Conservation (phyloP, 2,797 vertebrate species). For the Erithacus rubecula region DNA sequence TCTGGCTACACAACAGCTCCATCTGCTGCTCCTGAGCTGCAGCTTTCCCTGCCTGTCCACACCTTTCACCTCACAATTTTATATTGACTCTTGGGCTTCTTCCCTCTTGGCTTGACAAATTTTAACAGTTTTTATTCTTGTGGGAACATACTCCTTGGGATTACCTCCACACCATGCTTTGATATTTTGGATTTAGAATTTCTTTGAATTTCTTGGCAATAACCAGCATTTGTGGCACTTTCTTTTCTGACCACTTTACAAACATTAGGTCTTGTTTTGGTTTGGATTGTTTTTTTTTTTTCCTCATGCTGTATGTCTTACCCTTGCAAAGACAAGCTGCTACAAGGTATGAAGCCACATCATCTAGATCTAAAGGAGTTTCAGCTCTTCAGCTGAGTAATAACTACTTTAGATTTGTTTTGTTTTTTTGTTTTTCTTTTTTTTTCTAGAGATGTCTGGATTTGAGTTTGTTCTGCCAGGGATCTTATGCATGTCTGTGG, state of each 20-base stretch:
- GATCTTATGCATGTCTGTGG: fast-evolving
- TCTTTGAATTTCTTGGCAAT: not conserved
- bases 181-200: not conserved
- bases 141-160: not conserved
- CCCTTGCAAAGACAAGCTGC: not conserved
- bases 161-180: not conserved
- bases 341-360: not conserved
- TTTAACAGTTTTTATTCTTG: not conserved
- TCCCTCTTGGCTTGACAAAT: not conserved
- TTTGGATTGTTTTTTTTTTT: not conserved
- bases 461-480: not conserved
- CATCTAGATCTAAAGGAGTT: not conserved
- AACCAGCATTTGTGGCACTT: not conserved
- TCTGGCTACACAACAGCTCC: conserved; percentile 9
- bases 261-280: not conserved
- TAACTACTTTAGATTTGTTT: not conserved
- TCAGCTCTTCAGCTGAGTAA: not conserved
- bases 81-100: not conserved
- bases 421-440: too few relatives aligned
- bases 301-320: not conserved
- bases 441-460: not conserved
- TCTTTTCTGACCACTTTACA: not conserved
- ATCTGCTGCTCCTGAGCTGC: not conserved
- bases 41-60: not conserved
- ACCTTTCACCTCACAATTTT: not conserved